These are phyloP conservation scores for Atopsyche davidsoni DNA, from an alignment of 1,140 invertebrate species.

Conservation along the genomic window DNA sequence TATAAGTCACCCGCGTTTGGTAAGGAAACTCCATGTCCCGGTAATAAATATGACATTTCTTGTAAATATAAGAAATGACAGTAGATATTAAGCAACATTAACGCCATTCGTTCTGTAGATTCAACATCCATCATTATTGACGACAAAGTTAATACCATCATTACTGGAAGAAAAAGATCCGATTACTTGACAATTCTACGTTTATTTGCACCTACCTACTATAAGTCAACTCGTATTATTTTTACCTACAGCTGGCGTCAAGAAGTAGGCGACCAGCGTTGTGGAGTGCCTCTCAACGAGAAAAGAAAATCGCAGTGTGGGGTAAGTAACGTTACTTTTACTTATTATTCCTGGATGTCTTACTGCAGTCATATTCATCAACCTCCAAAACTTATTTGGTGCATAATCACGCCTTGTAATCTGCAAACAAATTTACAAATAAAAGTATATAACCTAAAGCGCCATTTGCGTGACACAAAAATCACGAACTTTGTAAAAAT, in stretches of 20 bases:
- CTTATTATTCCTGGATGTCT: slow-evolving; percentile 36
- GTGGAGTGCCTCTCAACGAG: slow-evolving; percentile 40
- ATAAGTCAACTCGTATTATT: slow-evolving; percentile 7
- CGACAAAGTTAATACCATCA: slow-evolving; percentile 43
- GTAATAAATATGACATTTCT: slow-evolving; percentile 41
- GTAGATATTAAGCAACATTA: slow-evolving; percentile 45
- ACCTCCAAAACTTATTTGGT: slow-evolving; percentile 32
- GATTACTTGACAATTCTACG: slow-evolving; percentile 3
- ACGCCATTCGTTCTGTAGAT: slow-evolving; percentile 39
- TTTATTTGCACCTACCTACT: slow-evolving; percentile 1
- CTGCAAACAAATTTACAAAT: too few species aligned
- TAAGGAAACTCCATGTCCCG: slow-evolving; percentile 34
- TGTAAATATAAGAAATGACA: slow-evolving; percentile 43
- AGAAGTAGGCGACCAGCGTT: slow-evolving; percentile 34
- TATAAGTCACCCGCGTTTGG: slow-evolving; percentile 19
- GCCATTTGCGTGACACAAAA: too few species aligned
- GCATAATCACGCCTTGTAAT: slow-evolving; percentile 33
- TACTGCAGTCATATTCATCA: slow-evolving; percentile 33
- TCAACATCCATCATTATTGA: slow-evolving; percentile 42
- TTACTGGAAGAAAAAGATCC: slow-evolving; percentile 35
- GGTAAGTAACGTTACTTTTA: slow-evolving; percentile 45
- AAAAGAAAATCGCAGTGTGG: slow-evolving; percentile 41
- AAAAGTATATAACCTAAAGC: too few species aligned
- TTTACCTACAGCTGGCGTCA: slow-evolving; percentile 47
- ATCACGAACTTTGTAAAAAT: slow-evolving; percentile 1